Percentiles rank a stretch among this genome's conserved stretches.
phyloP scores from a whole-genome alignment of 2,888 invertebrate species.

The Temnothorax unifasciatus region DNA sequence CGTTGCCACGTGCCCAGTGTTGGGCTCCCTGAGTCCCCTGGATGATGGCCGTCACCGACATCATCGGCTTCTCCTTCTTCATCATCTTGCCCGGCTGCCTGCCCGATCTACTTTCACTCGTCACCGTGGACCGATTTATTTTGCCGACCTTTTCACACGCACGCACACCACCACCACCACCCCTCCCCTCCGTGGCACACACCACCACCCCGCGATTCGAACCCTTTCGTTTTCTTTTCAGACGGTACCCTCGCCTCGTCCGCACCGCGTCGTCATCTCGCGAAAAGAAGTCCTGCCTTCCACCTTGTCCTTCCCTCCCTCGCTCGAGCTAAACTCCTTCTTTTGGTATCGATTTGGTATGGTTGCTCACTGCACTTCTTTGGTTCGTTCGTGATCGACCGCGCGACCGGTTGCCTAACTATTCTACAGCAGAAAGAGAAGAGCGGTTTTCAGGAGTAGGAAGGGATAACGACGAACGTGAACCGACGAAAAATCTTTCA shows the following conservation, averaged over 20 bases:
- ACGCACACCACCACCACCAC: not conserved
- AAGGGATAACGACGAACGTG: constrained; percentile 17
- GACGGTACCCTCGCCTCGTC: constrained; percentile 49
- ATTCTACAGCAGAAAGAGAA: constrained; percentile 39
- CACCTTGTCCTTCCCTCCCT: constrained; percentile 31
- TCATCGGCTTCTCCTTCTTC: constrained; percentile 95
- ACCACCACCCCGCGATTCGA: constrained; percentile 7
- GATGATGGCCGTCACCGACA: constrained; percentile 94
- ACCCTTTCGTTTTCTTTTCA: constrained; percentile 53
- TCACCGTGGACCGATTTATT: constrained; percentile 61
- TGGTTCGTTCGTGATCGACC: constrained; percentile 67
- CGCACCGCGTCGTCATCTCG: constrained; percentile 53
- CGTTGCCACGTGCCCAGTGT: constrained; percentile 89
- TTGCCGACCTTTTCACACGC: constrained; percentile 25
- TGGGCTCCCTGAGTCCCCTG: constrained; percentile 88
- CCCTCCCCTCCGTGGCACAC: constrained; percentile 12
- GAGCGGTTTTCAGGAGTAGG: constrained; percentile 37
- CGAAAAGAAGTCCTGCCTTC: constrained; percentile 26
- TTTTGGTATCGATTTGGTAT: constrained; percentile 77
- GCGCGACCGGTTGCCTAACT: constrained; percentile 55
- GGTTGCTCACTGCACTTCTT: constrained; percentile 72
- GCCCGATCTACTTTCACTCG: constrained; percentile 66
- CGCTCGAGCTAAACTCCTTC: constrained; percentile 49
- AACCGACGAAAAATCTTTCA: constrained; percentile 41
- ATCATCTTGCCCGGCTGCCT: constrained; percentile 88